Base-by-base conservation (phyloP, 2,797 vertebrate species). In the Xiphorhynchus erythropygius region DNA sequence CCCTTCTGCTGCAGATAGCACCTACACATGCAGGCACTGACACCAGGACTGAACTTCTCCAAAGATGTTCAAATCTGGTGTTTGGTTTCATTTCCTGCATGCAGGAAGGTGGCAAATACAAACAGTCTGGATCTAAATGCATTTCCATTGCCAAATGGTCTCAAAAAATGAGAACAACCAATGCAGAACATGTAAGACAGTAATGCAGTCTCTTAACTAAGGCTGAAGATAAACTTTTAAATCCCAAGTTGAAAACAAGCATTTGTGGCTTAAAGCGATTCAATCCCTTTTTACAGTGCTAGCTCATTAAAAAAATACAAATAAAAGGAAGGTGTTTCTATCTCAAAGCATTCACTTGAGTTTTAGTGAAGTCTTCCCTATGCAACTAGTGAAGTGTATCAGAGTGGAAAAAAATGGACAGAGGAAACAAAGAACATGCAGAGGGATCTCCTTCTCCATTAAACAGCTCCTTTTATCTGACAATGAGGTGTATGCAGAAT, bases 1-100 rank as follows among this genome's bases (percentile, higher is more conserved):
- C 17, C 14, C 2, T 60, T 35, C 42, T 4, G 16, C 13, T 52
- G 41, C 25, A 39, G 16, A 0, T 2, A 22, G 5, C 11, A 1
- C 15, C 25, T 11, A 11, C 6, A 2, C 9, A 13, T 6, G 1
- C 42, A 69, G 19, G 32, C 24, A 11, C 62, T 55, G 23, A 9
- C 46, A 25, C 16, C 46, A 41, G 19, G 13, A 7, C 30, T 24
- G 33, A 49, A 35, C n/a, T 21, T 32, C 50, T 59, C 57, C 37
- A 25, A 11, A 47, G 23, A 4, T 5, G 4, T 11, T 33, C 42
- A 35, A 32, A 59, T 10, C 55, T 5, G 1, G 21, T 4, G 5
- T 18, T 39, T 35, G 37, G 9, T 9, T 60, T 57, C 37, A 24
- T 23, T 12, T 39, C 10, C 75, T 57, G 28, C 3, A 7, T 8